Conservation (phyloP, 2,888 invertebrate species). For the Eristalinus aeneus region DNA sequence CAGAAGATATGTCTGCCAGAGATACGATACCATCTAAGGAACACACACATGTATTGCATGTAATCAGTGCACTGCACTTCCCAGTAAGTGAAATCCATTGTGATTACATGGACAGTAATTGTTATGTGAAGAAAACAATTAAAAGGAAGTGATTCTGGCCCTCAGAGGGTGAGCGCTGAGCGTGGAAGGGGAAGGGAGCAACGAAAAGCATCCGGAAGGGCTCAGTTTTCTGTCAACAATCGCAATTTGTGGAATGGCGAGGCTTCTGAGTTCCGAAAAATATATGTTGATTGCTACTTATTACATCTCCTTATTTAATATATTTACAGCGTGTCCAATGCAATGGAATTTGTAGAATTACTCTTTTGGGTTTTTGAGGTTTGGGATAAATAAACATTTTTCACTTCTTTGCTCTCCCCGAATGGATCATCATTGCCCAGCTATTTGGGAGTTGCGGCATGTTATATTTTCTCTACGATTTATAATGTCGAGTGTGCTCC, state of each 20-base stretch:
- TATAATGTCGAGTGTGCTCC: too few relatives aligned
- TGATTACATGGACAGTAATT: slow-evolving; percentile 58
- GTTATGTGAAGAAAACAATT: slow-evolving; percentile 54
- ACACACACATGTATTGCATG: slow-evolving; percentile 44
- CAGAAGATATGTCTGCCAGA: slow-evolving; percentile 26
- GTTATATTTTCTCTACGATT: too few relatives aligned
- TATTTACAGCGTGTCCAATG: too few relatives aligned
- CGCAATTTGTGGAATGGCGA: slow-evolving; percentile 48
- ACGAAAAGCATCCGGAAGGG: slow-evolving; percentile 64
- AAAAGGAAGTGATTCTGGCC: slow-evolving; percentile 41
- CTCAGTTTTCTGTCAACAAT: slow-evolving; percentile 67
- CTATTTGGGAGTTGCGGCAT: too few relatives aligned
- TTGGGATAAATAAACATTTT: too few relatives aligned
- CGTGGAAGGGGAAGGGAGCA: neutral
- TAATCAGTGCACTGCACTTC: slow-evolving; percentile 60
- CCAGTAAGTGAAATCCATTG: slow-evolving; percentile 56
- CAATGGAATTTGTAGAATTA: too few relatives aligned
- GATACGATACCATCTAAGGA: slow-evolving; percentile 50
- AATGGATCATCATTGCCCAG: too few relatives aligned
- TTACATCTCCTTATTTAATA: too few relatives aligned
- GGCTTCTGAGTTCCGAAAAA: slow-evolving; percentile 33
- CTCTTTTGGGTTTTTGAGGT: too few relatives aligned
- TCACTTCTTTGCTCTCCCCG: too few relatives aligned
- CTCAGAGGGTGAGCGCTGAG: slow-evolving; percentile 36
- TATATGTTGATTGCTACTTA: too few relatives aligned